These are phyloP conservation scores for Pampus argenteus DNA, from an alignment of 2,797 vertebrate species.

Conservation along the genomic window DNA sequence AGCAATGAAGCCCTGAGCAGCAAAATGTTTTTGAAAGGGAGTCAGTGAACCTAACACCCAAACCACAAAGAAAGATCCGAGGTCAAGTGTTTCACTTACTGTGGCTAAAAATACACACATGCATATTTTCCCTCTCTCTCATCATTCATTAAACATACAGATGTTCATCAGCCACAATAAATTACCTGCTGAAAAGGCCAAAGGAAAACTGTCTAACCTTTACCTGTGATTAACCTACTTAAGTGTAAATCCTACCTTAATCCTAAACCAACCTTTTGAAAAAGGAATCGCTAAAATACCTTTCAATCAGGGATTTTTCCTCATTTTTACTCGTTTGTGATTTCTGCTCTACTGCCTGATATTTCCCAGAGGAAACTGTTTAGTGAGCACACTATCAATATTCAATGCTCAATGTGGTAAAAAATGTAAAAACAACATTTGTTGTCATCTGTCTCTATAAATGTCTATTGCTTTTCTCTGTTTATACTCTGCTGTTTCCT, in stretches of 20 bases:
- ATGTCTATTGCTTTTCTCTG: too few species aligned
- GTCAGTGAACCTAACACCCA: background rate
- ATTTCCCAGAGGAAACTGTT: background rate
- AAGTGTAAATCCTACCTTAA: background rate
- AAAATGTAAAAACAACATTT: slow-evolving; percentile 1
- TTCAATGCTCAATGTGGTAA: background rate
- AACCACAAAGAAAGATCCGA: background rate
- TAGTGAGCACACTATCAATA: background rate
- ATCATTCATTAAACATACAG: background rate
- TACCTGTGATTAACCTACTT: background rate
- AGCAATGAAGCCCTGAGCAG: background rate
- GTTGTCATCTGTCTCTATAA: background rate
- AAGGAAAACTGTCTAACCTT: slow-evolving; percentile 14
- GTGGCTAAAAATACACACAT: background rate
- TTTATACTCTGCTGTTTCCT: background rate
- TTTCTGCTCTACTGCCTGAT: background rate
- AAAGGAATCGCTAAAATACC: background rate
- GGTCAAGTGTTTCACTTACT: slow-evolving; percentile 11
- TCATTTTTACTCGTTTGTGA: background rate
- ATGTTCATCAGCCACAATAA: background rate
- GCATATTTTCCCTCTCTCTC: background rate
- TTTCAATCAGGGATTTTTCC: background rate
- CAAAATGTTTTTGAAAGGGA: background rate
- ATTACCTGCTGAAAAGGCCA: background rate
- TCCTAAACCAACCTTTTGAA: background rate